phyloP scores from a whole-genome alignment of 2,888 invertebrate species.

The Meghimatium bilineatum region DNA sequence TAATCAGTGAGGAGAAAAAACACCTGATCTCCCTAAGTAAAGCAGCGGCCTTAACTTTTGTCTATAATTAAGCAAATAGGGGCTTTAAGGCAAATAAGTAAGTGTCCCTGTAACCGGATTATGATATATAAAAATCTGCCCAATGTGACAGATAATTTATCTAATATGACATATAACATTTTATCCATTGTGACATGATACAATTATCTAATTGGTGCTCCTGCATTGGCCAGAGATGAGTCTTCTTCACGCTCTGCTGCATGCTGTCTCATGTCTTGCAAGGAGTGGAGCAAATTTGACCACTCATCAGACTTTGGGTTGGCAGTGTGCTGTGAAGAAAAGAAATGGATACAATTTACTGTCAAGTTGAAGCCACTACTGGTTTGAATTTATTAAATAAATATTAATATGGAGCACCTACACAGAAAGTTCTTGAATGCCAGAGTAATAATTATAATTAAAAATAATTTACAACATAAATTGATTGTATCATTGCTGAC shows the following conservation, averaged over 20 bases:
- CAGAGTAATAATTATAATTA: no score
- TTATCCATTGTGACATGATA: background rate
- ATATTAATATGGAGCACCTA: no score
- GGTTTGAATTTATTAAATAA: no score
- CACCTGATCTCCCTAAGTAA: background rate
- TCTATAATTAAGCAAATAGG: no score
- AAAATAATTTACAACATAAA: no score
- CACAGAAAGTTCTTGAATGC: no score
- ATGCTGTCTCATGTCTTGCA: conserved; percentile 84
- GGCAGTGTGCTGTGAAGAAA: conserved; percentile 85
- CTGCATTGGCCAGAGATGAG: conserved; percentile 53
- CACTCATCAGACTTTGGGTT: conserved; percentile 96
- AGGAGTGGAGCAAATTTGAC: conserved; percentile 93
- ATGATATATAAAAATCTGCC: background rate
- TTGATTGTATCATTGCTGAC: no score
- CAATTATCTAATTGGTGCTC: conserved; percentile 40
- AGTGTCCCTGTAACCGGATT: background rate
- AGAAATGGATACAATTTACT: background rate
- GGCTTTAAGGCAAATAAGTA: background rate
- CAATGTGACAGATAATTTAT: background rate
- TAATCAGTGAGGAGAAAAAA: background rate
- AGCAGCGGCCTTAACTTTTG: background rate
- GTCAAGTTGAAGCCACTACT: background rate
- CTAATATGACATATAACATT: background rate
- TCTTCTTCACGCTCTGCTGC: conserved; percentile 75